A percentile compares a stretch with the other conserved stretches of the same genome.
These are phyloP conservation scores for Amblyteles armatorius DNA, from an alignment of 2,888 invertebrate genomes.

Conservation along the genomic window DNA sequence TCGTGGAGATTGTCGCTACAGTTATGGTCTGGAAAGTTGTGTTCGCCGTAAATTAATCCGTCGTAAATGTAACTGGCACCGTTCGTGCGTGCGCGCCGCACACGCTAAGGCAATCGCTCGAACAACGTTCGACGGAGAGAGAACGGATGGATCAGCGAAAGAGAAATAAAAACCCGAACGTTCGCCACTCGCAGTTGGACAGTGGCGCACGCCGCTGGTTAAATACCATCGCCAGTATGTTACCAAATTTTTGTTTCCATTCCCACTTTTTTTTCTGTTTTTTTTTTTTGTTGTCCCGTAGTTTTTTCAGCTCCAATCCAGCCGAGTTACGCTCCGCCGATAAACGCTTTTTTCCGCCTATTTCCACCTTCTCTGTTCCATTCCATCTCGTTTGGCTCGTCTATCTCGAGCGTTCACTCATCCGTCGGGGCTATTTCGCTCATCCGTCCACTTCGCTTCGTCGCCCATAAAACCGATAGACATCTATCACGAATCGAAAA, in stretches of 20 bases:
- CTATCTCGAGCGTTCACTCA: constrained; percentile 13
- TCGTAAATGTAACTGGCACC: neutral
- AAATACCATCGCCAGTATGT: constrained; percentile 33
- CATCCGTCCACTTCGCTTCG: neutral
- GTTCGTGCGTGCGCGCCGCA: neutral
- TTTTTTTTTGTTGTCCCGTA: too few species aligned
- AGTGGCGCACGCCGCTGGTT: constrained; percentile 15
- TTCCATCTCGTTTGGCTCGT: constrained; percentile 23
- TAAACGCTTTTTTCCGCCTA: constrained; percentile 15
- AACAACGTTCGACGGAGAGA: neutral
- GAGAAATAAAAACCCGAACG: constrained; percentile 28
- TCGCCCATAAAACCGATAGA: constrained; percentile 2
- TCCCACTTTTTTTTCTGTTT: neutral
- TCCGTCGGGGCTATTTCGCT: constrained; percentile 1
- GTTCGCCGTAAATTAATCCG: too few species aligned
- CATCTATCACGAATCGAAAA: constrained; percentile 33
- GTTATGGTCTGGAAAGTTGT: too few species aligned
- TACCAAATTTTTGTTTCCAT: constrained; percentile 9
- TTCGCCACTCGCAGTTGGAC: neutral
- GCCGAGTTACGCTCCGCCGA: neutral
- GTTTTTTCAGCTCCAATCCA: neutral
- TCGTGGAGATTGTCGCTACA: too few species aligned
- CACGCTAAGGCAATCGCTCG: neutral
- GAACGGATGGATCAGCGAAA: constrained; percentile 22
- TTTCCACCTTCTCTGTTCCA: constrained; percentile 19